Evolutionary conservation across 2,888 invertebrate species (phyloP), one percentile per base, ranked within the genome.

Genomic region (Drepanosiphum platanoidis): DNA sequence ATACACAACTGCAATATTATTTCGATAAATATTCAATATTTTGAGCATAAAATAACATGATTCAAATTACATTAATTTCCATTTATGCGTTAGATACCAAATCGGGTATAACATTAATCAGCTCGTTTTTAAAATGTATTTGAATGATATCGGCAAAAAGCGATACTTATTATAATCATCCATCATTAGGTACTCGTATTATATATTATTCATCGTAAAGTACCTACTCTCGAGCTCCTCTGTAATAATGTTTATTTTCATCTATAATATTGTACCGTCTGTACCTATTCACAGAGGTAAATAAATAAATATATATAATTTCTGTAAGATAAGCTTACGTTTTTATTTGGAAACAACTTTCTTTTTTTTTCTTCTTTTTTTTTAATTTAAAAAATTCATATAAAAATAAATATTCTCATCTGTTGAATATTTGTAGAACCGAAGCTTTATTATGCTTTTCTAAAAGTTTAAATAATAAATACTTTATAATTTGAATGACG

Each of bases 231-330:
- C 36, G 46, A 79, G 79, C 66, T 46, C 1, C 15, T 0, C 9
- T 64, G 3, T 68, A 39, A 39, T n/a, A 79, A 79, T 79, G 32
- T 68, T 68, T 79, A 79, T 68, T 66, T 46, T n/a, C 46, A 68
- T 13, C 27, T 79, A n/a, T 13, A 39, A 13, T 66, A n/a, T 32
- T 7, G n/a, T n/a, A n/a, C 32, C 11, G n/a, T n/a, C n/a, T 46
- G 22, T 34, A 22, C 3, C 18, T 52, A 52, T 52, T 52, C 22
- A 52, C 52, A 3, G 22, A 52, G 18, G n/a, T n/a, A n/a, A n/a
- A n/a, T n/a, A n/a, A n/a, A n/a, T n/a, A n/a, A n/a, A n/a, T 39
- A 9, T 8, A 52, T 52, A 52, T 52, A 18, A 22, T 13, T 46
- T 46, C n/a, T 58, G 34, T 5, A 39, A 30, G 18, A 42, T 64